These are phyloP conservation scores for Proteles cristata DNA, from an alignment of 2,113 vertebrate species.

Conservation along the genomic window DNA sequence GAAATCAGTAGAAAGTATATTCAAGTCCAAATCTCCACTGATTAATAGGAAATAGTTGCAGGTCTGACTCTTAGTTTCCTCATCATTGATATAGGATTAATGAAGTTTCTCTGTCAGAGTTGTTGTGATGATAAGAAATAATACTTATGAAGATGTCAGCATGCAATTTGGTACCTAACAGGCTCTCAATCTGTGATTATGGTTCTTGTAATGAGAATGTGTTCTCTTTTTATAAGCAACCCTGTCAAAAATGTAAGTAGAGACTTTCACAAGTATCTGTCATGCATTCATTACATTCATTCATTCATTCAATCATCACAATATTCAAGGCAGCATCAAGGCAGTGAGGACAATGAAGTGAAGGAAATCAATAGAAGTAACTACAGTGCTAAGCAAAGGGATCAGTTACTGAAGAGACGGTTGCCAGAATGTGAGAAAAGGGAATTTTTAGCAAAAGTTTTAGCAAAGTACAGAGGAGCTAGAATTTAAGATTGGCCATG, in stretches of 20 bases:
- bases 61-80: neutral
- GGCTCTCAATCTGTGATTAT: neutral
- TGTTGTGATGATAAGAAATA: neutral
- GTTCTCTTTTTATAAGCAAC: neutral
- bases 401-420: neutral
- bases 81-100: neutral
- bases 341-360: neutral
- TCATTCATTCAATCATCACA: neutral
- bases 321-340: neutral
- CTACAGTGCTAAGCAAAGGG: neutral
- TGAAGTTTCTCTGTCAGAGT: neutral
- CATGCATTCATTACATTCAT: neutral
- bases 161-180: neutral
- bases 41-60: neutral
- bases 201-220: neutral
- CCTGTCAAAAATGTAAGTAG: neutral
- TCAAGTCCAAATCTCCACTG: neutral
- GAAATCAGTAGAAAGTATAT: neutral
- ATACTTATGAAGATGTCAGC: neutral
- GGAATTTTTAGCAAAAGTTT: too few relatives aligned
- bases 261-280: neutral
- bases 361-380: neutral
- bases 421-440: neutral
- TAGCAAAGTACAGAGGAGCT: neutral
- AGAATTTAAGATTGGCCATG: neutral